These are phyloP conservation scores for Actinernus sp. DNA, from an alignment of 92 coral and sea anemone genomes.

Conservation along the genomic window DNA sequence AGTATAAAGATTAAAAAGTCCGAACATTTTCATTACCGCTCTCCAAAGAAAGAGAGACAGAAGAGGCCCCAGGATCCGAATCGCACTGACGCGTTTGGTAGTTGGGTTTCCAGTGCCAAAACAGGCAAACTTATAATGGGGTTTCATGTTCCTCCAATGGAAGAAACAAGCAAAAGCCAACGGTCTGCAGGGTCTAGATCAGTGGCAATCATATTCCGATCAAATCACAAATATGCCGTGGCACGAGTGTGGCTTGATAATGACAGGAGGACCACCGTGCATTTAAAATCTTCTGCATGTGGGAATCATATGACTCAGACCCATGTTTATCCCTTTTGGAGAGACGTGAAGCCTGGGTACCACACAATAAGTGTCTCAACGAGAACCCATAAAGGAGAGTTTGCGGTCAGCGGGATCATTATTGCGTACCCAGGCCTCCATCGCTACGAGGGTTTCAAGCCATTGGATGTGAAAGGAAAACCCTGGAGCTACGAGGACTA, in stretches of 20 bases:
- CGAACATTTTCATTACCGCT: constrained; percentile 43
- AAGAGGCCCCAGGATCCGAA: constrained; percentile 5
- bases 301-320: constrained; percentile 46
- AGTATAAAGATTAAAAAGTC: constrained; percentile 47
- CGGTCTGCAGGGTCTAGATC: constrained; percentile 1
- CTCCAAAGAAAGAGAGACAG: constrained; percentile 17
- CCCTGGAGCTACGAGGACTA: constrained; percentile 46
- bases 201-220: constrained; percentile 24
- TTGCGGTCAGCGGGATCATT: constrained; percentile 49
- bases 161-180: background rate
- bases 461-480: constrained; percentile 46
- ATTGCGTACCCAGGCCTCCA: constrained; percentile 32
- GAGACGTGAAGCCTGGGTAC: constrained; percentile 28
- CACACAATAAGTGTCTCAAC: constrained; percentile 36
- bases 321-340: constrained; percentile 34
- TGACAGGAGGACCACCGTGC: constrained; percentile 13
- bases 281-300: constrained; percentile 14
- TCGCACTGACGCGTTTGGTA: constrained; percentile 79
- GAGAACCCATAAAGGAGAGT: constrained; percentile 11
- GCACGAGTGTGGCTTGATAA: constrained; percentile 43
- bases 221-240: constrained; percentile 21
- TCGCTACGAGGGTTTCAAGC: constrained; percentile 46
- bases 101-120: constrained; percentile 55
- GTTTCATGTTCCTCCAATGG: constrained; percentile 38
- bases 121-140: constrained; percentile 47